phyloP scores from a whole-genome alignment of 1,140 invertebrate species.

The Saccostrea cuccullata region DNA sequence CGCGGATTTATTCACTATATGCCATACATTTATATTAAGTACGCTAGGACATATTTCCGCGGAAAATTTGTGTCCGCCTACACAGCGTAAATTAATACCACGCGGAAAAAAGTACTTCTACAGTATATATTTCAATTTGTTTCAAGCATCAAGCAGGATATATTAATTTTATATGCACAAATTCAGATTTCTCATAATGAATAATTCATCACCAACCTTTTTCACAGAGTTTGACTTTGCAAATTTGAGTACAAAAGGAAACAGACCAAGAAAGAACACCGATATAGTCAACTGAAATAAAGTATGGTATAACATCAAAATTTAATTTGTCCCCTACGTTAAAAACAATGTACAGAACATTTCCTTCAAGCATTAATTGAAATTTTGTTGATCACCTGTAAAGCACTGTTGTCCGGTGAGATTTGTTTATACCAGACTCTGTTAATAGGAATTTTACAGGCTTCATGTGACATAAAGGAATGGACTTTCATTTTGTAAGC shows the following conservation, averaged over 20 bases:
- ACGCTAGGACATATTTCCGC: too few species aligned
- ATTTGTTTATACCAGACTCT: slow-evolving; percentile 8
- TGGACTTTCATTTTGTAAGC: slow-evolving; percentile 21
- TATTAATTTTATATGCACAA: too few species aligned
- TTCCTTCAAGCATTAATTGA: too few species aligned
- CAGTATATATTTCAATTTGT: too few species aligned
- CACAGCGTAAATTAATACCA: too few species aligned
- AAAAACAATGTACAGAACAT: too few species aligned
- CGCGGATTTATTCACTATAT: too few species aligned
- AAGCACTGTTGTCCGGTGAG: slow-evolving; percentile 20
- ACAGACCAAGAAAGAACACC: not conserved
- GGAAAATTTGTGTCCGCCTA: too few species aligned
- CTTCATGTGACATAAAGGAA: slow-evolving; percentile 10
- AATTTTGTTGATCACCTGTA: not conserved
- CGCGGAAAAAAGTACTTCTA: too few species aligned
- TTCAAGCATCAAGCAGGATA: too few species aligned
- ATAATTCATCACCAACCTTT: not conserved
- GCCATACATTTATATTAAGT: too few species aligned
- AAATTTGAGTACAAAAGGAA: not conserved
- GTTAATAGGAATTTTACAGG: slow-evolving; percentile 28
- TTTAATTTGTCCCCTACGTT: not conserved
- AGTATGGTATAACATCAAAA: not conserved
- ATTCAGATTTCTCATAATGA: not conserved
- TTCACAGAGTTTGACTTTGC: not conserved
- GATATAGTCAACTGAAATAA: not conserved